Conservation (phyloP, 2,113 vertebrate genomes). For the Empidonax alnorum region DNA sequence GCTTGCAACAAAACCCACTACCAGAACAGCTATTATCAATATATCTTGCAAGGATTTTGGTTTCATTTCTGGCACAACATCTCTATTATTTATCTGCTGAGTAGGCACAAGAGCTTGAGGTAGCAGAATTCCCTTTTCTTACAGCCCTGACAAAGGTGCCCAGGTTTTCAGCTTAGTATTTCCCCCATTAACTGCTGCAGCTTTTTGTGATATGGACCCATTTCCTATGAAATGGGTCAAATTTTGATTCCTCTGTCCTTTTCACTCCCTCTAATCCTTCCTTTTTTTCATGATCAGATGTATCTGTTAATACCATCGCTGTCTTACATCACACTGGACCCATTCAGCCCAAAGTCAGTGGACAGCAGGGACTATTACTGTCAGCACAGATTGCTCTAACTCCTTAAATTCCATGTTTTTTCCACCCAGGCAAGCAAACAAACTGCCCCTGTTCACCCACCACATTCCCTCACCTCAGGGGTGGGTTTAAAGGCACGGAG, state of each 20-base stretch:
- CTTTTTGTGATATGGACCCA: not conserved
- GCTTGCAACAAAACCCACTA: not conserved
- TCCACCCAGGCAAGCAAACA: not conserved
- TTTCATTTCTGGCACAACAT: not conserved
- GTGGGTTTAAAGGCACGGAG: constrained; percentile 90
- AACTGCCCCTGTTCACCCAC: not conserved
- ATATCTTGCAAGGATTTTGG: not conserved
- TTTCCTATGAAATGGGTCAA: not conserved
- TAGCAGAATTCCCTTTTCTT: not conserved
- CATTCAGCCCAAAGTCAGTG: not conserved
- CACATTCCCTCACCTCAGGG: constrained; percentile 80
- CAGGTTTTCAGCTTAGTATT: not conserved
- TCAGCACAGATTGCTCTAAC: not conserved
- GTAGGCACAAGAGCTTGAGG: not conserved
- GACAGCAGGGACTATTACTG: not conserved
- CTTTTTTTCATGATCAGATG: not conserved
- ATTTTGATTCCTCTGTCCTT: not conserved
- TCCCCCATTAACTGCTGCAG: not conserved
- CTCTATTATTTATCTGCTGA: not conserved
- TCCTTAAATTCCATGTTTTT: not conserved
- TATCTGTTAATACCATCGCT: not conserved
- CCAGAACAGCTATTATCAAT: not conserved
- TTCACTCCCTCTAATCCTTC: not conserved
- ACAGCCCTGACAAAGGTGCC: not conserved
- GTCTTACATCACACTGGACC: not conserved